Evolutionary conservation across 2,113 vertebrate genomes (phyloP), one percentile per base, ranked within the genome.

Genomic region (Mobula birostris): DNA sequence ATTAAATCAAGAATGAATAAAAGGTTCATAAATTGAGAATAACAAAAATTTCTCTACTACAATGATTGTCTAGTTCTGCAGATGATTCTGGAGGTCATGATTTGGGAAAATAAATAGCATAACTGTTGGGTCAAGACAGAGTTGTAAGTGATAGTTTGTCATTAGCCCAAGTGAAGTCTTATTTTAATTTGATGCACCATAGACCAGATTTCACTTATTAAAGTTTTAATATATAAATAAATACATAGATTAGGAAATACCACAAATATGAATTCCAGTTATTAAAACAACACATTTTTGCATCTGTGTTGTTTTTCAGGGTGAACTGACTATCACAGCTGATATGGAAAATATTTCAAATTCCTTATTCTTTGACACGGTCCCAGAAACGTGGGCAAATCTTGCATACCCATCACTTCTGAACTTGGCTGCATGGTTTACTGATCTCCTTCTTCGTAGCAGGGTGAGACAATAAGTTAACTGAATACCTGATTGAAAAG

Each of bases 281-380:
- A 74, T 74, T 74, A 74, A 76, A 93, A 9, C n/a, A 92, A 68
- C n/a, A 27, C 17, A 58, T 93, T 27, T 74, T 5, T 74, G 29
- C 12, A 24, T 11, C 70, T 93, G 66, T 40, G 17, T 32, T 79
- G 9, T 85, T 66, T 91, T 94, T 0, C 5, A 97, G 97, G 97
- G 97, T n/a, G 97, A 98, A 11, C 93, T 97, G 90, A 98, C 96
- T 0, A 97, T 97, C 83, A 97, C 97, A 0, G 82, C 96, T 0
- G 96, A 96, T n/a, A 97, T 97, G 97, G 97, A 98, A n/a, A 96
- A 97, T 1, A 95, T 98, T 94, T 96, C 95, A 2, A 96, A 95
- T 0, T 95, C 97, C 0, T 96, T 98, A 72, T 97, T 96, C 94
- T 96, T 97, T 0, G 95, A 97, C 94, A 96, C n/a, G 0, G 95